Base-by-base conservation (phyloP, 2,888 invertebrate species). In the Epicampocera succincta region DNA sequence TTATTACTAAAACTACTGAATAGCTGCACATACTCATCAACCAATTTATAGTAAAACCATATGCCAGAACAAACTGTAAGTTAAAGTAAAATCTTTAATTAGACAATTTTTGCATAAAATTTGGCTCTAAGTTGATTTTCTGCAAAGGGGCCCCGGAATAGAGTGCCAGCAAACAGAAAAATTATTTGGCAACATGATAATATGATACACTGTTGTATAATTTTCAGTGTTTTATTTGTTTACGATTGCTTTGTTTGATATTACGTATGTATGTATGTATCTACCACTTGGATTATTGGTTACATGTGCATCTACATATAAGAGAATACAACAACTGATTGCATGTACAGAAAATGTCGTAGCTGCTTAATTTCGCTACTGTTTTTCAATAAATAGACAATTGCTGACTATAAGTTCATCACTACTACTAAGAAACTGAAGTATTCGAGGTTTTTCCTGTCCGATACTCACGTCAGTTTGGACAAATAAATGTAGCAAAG, bases 1-100 rank as follows among this genome's bases (percentile, higher is more conserved):
- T 69, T 61, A 69, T 12, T 13, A 46, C 38, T 13, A 13, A 52
- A 69, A 63, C 38, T 25, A 69, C 61, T 52, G 61, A 61, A 12
- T 52, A 76, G 33, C 56, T 54, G 61, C 21, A 54, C 17, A 63
- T 61, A 54, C n/a, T 12, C 66, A 72, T 19, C 25, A 60, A 15
- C 33, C 60, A 58, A 44, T 3, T 48, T 44, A 54, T 42, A 60
- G 3, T 29, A 44, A 9, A 73, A 25, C 5, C n/a, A 52, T 40
- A 71, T 82, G 82, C 74, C 75, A 66, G 71, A 75, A 75, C 8
- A 33, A n/a, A 33, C 54, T 61, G 82, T 82, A 72, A 82, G 82
- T 78, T 29, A 13, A 50, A 63, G 38, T 58, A 50, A 56, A 40
- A 3, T 69, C 6, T 66, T 50, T 48, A 9, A 21, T n/a, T 65